Evolutionary conservation across 2,888 invertebrate genomes (phyloP).

Genomic region (Caenorhabditis panamensis): DNA sequence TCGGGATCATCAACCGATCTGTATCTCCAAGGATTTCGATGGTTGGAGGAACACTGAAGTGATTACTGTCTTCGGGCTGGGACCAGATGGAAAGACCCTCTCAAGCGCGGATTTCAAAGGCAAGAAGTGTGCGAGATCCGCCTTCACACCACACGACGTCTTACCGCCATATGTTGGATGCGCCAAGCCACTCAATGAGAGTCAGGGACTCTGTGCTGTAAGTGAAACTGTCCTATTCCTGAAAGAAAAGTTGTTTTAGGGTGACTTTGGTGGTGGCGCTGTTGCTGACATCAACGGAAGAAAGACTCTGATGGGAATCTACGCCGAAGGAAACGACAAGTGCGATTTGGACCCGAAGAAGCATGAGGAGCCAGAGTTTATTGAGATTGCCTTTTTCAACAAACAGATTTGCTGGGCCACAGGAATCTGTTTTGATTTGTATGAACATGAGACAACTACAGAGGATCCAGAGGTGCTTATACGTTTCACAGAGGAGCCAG

Average conservation of each 20-base stretch:
- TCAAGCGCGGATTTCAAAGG: conserved; percentile 10
- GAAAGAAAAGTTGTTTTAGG: conserved; percentile 8
- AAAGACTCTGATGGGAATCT: conserved; percentile 24
- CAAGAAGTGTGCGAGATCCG: no score
- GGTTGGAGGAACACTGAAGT: not conserved
- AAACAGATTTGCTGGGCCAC: conserved; percentile 12
- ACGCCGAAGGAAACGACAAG: conserved; percentile 30
- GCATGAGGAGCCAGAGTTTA: conserved; percentile 24
- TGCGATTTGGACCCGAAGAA: conserved; percentile 2
- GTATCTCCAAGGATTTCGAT: not conserved
- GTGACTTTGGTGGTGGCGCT: conserved; percentile 50
- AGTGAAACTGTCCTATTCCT: not conserved
- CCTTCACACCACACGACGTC: no score
- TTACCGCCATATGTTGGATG: no score
- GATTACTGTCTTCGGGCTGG: conserved; percentile 25
- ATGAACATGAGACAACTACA: not conserved
- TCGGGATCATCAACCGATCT: conserved; percentile 6
- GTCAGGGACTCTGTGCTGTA: conserved; percentile 28
- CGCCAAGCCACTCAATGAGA: conserved; percentile 26
- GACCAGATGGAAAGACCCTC: conserved; percentile 17
- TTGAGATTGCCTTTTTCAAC: conserved; percentile 4
- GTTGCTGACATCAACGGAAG: conserved; percentile 14
- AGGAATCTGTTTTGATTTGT: conserved; percentile 14
- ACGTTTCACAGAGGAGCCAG: not conserved
- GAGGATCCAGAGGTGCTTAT: not conserved